Conservation (phyloP, 2,113 vertebrate genomes). For the Mellivora capensis region DNA sequence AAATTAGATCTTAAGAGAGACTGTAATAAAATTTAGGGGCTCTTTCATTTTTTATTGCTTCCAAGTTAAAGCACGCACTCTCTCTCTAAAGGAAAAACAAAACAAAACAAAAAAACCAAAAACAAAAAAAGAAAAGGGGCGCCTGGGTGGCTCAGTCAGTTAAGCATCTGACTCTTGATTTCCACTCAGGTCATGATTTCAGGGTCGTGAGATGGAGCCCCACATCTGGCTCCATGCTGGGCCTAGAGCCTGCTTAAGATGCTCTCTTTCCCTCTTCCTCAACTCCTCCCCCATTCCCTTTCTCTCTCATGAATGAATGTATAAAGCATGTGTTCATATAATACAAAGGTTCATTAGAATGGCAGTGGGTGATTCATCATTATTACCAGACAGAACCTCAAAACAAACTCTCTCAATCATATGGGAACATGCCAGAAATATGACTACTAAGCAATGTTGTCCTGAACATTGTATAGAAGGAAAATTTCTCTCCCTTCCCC, state of each 20-base stretch:
- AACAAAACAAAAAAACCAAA: no score
- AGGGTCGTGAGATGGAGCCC: not conserved
- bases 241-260: not conserved
- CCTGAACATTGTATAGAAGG: not conserved
- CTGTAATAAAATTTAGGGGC: constrained; percentile 16
- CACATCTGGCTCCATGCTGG: not conserved
- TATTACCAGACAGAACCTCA: not conserved
- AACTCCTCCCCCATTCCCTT: not conserved
- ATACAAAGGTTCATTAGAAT: not conserved
- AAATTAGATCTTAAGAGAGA: constrained; percentile 42
- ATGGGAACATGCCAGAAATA: not conserved
- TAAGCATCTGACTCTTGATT: not conserved
- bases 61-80: not conserved
- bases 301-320: not conserved
- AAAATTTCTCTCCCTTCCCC: not conserved
- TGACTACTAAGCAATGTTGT: not conserved
- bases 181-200: not conserved
- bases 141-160: not conserved
- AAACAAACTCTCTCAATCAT: not conserved
- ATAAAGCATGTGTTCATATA: not conserved
- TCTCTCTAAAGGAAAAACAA: not conserved
- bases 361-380: not conserved
- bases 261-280: not conserved
- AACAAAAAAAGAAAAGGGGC: not conserved
- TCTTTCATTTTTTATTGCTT: not conserved